Percentiles rank a stretch among this genome's conserved stretches.
phyloP scores from a whole-genome alignment of 1,140 invertebrate genomes.

The Babylonia areolata region DNA sequence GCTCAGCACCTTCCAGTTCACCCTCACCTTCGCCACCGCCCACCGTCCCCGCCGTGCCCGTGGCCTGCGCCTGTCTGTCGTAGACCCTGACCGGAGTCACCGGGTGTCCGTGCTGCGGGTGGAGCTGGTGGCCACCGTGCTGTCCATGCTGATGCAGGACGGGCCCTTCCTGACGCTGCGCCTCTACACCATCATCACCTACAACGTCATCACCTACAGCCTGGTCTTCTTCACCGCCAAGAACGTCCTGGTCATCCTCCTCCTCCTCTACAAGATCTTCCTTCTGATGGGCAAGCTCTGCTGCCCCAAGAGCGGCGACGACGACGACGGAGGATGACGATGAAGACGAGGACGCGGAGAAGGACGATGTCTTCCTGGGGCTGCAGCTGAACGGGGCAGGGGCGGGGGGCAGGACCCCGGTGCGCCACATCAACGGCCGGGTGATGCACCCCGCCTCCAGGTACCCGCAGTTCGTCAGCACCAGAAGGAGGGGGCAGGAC shows the following conservation, averaged over 20 bases:
- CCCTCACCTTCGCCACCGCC: conserved; percentile 62
- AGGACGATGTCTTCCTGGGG: not conserved
- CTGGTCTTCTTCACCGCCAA: conserved; percentile 94
- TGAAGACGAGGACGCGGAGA: not conserved
- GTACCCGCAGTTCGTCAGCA: not conserved
- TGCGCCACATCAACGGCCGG: not conserved
- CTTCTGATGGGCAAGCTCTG: conserved; percentile 45
- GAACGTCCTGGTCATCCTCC: conserved; percentile 87
- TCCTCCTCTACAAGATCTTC: conserved; percentile 74
- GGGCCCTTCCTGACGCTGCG: conserved; percentile 90
- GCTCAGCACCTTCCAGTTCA: conserved; percentile 87
- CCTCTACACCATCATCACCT: conserved; percentile 88
- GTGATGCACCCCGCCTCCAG: not conserved
- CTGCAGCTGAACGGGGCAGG: not conserved
- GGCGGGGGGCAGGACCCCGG: not conserved
- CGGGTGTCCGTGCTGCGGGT: not conserved
- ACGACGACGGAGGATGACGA: not conserved
- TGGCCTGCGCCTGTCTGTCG: not conserved
- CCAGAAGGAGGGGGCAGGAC: not conserved
- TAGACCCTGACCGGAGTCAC: not conserved
- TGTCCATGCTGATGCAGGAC: conserved; percentile 79
- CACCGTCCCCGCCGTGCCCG: conserved; percentile 52
- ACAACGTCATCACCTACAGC: conserved; percentile 90
- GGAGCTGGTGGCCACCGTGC: conserved; percentile 31
- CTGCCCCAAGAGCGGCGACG: not conserved